Conservation (phyloP, 1,140 invertebrate species). For the Magallana gigas region DNA sequence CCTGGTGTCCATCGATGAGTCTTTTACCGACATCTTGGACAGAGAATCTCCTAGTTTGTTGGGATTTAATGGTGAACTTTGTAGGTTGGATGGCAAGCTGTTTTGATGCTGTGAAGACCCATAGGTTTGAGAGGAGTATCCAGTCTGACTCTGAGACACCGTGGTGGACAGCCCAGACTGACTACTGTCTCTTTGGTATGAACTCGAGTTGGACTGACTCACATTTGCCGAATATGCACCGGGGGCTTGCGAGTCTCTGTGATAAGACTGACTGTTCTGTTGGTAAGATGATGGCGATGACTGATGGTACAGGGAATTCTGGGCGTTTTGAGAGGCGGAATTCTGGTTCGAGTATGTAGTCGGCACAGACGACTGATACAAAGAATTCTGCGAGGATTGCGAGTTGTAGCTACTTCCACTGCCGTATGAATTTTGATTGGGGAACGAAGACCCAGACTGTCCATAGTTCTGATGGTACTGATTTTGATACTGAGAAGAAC, state of each 20-base stretch:
- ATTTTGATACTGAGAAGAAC: constrained; percentile 66
- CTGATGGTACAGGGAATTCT: constrained; percentile 64
- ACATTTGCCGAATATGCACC: constrained; percentile 57
- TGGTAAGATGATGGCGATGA: constrained; percentile 42
- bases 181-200: constrained; percentile 64
- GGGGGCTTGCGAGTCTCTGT: constrained; percentile 52
- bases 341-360: constrained; percentile 58
- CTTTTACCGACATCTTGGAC: constrained; percentile 75
- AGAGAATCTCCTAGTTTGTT: constrained; percentile 74
- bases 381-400: constrained; percentile 56
- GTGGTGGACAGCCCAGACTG: constrained; percentile 52
- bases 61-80: constrained; percentile 68
- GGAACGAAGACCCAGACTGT: constrained; percentile 68
- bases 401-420: constrained; percentile 48
- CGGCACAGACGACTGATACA: constrained; percentile 62
- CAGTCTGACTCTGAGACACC: constrained; percentile 58
- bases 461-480: constrained; percentile 61
- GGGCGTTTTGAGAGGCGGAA: constrained; percentile 51
- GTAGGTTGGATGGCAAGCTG: constrained; percentile 57
- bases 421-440: constrained; percentile 51
- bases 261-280: constrained; percentile 42
- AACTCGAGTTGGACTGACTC: constrained; percentile 58
- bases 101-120: constrained; percentile 55
- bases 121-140: constrained; percentile 62
- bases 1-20: constrained; percentile 67